Evolutionary conservation across 2,888 invertebrate species (phyloP), one percentile per base, ranked within the genome.

Genomic region (Rhabditoides inermis): DNA sequence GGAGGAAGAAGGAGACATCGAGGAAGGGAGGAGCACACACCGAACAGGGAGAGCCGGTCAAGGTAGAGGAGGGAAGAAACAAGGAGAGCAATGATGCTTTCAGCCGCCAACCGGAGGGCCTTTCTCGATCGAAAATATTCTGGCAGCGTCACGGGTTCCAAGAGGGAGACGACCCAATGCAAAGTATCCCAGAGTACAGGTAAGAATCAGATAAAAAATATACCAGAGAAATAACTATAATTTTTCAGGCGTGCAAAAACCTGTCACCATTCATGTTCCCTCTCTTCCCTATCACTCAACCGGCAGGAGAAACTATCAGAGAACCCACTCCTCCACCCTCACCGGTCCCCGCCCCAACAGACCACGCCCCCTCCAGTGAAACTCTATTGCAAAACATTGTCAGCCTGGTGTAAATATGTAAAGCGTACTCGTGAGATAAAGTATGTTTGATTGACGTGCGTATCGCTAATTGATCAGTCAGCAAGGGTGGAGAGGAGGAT

Each of bases 1-100:
- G 95, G 90, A 84, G 95, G 60, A 98, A 98, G 82, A 90, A 91
- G 81, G 95, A 98, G 79, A 91, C 65, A 32, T 44, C 51, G n/a
- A 55, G 55, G 27, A 57, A 56, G 32, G 51, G 51, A 10, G 47
- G 32, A 2, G 40, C 25, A n/a, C n/a, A n/a, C n/a, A n/a, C n/a
- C n/a, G n/a, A n/a, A n/a, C n/a, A n/a, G 23, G 39, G 18, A 30
- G 26, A 56, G 18, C 25, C 32, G 10, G 42, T 26, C 23, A 15
- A 32, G 25, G 28, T 20, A 23, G 20, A 22, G 39, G 35, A 41
- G 25, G 7, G 7, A 10, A 20, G 45, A 45, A 47, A 47, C 36
- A 23, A 44, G 26, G 26, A 18, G 32, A 28, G 18, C 25, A 44
- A 44, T 37, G 15, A 32, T 35, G 23, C 2, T 51, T 59, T 23